phyloP scores from a whole-genome alignment of 1,140 invertebrate species.

The Oppia nitens region DNA sequence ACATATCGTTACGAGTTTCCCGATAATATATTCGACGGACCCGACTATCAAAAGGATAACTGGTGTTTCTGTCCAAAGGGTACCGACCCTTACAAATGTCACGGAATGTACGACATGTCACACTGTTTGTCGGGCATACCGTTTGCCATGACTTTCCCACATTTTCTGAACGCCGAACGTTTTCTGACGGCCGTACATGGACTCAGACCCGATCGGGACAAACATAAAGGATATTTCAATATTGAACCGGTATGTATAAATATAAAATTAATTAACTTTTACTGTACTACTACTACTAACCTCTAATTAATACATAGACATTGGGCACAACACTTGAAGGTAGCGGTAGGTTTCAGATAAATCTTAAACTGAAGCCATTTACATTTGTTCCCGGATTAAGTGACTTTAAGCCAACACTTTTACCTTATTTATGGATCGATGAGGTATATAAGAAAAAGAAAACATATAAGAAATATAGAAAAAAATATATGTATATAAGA shows the following conservation, averaged over 20 bases:
- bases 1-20: not conserved
- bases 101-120: not conserved
- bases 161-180: not conserved
- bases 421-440: constrained; percentile 11
- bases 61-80: constrained; percentile 9
- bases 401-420: not conserved
- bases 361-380: constrained; percentile 3
- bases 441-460: constrained; percentile 1
- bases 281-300: too few species aligned
- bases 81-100: not conserved
- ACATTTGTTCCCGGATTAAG: not conserved
- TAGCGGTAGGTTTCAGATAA: not conserved
- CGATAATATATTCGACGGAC: not conserved
- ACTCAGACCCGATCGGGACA: not conserved
- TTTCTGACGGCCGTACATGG: not conserved
- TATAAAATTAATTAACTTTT: too few species aligned
- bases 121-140: constrained; percentile 5
- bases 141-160: not conserved
- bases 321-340: not conserved
- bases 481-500: too few species aligned
- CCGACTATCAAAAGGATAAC: not conserved
- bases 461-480: not conserved
- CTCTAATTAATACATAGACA: too few species aligned
- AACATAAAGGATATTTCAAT: constrained; percentile 1
- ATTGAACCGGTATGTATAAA: too few species aligned